Base-by-base conservation (phyloP, 2,113 vertebrate genomes). In the Pagrus major region DNA sequence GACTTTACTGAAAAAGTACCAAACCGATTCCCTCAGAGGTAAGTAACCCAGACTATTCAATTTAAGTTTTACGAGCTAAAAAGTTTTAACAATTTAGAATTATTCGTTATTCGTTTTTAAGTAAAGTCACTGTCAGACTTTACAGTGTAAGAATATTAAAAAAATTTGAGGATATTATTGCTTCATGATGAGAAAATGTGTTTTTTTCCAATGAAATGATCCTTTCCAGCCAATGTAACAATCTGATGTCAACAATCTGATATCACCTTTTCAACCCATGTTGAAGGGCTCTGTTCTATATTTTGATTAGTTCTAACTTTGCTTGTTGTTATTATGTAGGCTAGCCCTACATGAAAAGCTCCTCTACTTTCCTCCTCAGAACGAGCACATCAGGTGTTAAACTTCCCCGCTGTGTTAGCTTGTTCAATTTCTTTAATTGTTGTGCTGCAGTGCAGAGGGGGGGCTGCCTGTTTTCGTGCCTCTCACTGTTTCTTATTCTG, bases 401-500 rank as follows among this genome's bases (percentile, higher is more conserved):
- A 39, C 54, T 1, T 31, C 67, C 59, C 52, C 0, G 11, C 41
- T 60, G 79, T 55, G 54, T 71, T 47, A 21, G 42, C 71, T 71
- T 58, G 46, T 68, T 70, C 37, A 33, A 27, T 66, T 65, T 47
- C 33, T 35, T 15, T 5, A 46, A 31, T 80, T 71, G 29, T 74
- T 58, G 44, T 72, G 33, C 29, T 33, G 60, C 12, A 25, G 71
- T 21, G 33, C 23, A 31, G 42, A 15, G 46, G 47, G 21, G 23
- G 54, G 41, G 18, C 14, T 58, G 69, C 66, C 35, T 42, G 23
- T 65, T 73, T 23, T 23, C 16, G 29, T 44, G 2, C 71, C 59
- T 37, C 84, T 51, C 70, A 66, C 54, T 27, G 60, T 73, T 70
- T 78, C 56, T 70, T 83, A 77, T 71, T 79, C 37, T 69, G 31